These are phyloP conservation scores for Novumbra hubbsi DNA, from an alignment of 2,797 vertebrate genomes.

Conservation along the genomic window DNA sequence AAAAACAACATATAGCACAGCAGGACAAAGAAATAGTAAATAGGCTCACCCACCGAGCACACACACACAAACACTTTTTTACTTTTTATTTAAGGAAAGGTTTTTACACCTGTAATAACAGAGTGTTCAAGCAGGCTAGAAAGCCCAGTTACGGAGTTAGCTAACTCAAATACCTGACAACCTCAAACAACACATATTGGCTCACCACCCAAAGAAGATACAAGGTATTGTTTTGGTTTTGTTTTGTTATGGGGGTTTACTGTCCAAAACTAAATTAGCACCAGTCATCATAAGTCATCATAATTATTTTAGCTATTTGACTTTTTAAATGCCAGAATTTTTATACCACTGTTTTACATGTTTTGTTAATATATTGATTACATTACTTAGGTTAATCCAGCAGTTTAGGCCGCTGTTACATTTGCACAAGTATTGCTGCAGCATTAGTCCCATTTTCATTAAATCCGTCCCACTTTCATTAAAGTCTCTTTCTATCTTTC, in stretches of 20 bases:
- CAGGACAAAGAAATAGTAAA: conserved; percentile 17
- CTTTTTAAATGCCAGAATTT: no score
- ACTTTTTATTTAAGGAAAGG: not conserved
- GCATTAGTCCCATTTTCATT: no score
- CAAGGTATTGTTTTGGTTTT: not conserved
- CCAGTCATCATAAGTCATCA: no score
- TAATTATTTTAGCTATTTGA: no score
- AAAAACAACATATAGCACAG: conserved; percentile 17
- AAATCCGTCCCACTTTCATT: no score
- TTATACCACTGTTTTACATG: no score
- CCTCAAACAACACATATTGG: not conserved
- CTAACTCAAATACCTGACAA: not conserved
- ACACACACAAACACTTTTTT: not conserved
- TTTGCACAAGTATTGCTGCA: no score
- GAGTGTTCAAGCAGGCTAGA: conserved; percentile 1
- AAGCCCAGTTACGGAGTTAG: not conserved
- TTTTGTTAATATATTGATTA: no score
- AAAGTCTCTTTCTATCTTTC: no score
- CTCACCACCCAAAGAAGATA: not conserved
- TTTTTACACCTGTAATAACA: conserved; percentile 2
- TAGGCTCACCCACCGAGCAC: not conserved
- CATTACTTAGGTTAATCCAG: no score
- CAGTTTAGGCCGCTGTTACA: no score
- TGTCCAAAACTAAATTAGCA: not conserved
- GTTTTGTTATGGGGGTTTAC: not conserved